These are phyloP conservation scores for Staurois parvus DNA, from an alignment of 2,797 vertebrate genomes.

Conservation along the genomic window DNA sequence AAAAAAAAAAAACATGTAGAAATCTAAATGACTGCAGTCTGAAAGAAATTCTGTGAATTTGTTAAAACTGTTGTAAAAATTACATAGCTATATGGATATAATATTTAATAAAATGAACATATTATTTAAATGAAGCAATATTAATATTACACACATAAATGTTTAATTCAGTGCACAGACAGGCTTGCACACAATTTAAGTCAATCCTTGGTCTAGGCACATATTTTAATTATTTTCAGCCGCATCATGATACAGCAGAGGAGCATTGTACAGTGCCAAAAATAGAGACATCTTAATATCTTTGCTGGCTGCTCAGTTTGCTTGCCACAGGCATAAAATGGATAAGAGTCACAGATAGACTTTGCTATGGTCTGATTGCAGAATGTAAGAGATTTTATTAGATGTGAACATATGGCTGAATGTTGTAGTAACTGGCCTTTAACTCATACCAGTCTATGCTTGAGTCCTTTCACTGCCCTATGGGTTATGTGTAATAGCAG, in stretches of 20 bases:
- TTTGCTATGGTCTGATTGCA: conserved; percentile 29
- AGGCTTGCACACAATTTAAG: conserved; percentile 28
- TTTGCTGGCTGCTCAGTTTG: conserved; percentile 52
- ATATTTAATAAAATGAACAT: too few relatives aligned
- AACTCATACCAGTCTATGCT: conserved; percentile 18
- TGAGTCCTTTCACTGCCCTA: not conserved
- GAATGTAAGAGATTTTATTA: conserved; percentile 38
- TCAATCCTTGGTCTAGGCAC: conserved; percentile 29
- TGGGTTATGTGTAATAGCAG: not conserved
- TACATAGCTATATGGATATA: too few relatives aligned
- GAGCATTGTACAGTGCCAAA: conserved; percentile 48
- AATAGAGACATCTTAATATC: conserved; percentile 60
- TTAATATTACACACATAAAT: not conserved
- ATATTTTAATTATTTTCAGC: conserved; percentile 54
- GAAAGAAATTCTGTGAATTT: too few relatives aligned
- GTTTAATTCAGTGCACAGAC: not conserved
- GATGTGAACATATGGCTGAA: conserved; percentile 55
- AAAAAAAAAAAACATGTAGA: too few relatives aligned
- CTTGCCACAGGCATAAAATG: conserved; percentile 54
- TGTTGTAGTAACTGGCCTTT: conserved; percentile 33
- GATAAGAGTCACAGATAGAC: conserved; percentile 52
- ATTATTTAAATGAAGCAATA: too few relatives aligned
- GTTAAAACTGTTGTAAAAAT: too few relatives aligned
- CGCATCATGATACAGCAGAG: conserved; percentile 50
- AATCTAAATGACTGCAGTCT: too few relatives aligned